These are phyloP conservation scores for Ectropis crepuscularia DNA, from an alignment of 2,888 invertebrate species.

Conservation along the genomic window DNA sequence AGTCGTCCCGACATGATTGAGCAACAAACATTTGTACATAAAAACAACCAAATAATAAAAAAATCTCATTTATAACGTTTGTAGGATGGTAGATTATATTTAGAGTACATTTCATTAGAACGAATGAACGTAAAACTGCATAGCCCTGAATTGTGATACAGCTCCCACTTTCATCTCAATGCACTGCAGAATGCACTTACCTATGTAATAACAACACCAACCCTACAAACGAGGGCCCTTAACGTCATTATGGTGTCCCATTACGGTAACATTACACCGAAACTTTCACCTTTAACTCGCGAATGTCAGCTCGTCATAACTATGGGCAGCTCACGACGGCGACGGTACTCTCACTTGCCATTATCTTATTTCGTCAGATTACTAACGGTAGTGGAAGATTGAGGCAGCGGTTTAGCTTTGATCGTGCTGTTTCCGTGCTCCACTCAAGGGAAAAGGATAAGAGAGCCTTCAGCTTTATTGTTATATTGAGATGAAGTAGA, in stretches of 20 bases:
- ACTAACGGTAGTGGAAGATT: conserved; percentile 47
- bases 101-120: no score
- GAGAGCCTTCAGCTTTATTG: neutral
- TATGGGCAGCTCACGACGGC: conserved; percentile 61
- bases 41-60: no score
- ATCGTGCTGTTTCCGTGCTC: neutral
- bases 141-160: neutral
- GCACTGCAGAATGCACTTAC: conserved; percentile 2
- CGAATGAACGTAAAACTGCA: no score
- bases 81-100: no score
- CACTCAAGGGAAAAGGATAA: no score
- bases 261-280: conserved; percentile 38
- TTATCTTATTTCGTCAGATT: conserved; percentile 72
- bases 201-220: conserved; percentile 5
- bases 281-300: conserved; percentile 62
- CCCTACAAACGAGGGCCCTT: conserved; percentile 21
- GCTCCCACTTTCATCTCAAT: neutral
- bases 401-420: conserved; percentile 17
- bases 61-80: no score
- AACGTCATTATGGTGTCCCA: conserved; percentile 29
- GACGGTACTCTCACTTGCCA: conserved; percentile 63
- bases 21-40: no score
- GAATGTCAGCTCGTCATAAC: conserved; percentile 63
- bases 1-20: no score
- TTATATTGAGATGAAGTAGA: neutral